These are phyloP conservation scores for Lottia gigantea DNA, from an alignment of 2,888 invertebrate genomes.

Conservation along the genomic window DNA sequence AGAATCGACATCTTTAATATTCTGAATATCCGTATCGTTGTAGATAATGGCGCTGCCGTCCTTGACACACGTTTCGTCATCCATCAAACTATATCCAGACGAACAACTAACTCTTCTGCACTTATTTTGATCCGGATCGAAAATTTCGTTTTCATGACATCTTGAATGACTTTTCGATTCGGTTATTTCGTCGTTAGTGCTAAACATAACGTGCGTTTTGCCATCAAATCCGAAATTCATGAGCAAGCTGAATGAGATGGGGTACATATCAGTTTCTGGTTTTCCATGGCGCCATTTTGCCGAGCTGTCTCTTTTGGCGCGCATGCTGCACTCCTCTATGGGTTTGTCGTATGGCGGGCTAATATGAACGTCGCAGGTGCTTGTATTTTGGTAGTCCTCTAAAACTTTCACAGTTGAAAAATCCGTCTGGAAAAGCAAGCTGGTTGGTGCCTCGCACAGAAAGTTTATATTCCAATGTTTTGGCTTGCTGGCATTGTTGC, in stretches of 20 bases:
- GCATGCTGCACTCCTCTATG: neutral
- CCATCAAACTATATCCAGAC: conserved; percentile 4
- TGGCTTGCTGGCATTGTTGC: conserved; percentile 36
- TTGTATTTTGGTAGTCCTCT: neutral
- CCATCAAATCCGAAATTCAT: conserved; percentile 63
- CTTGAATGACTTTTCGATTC: conserved; percentile 16
- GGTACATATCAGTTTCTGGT: conserved; percentile 21
- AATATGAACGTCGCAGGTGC: conserved; percentile 24
- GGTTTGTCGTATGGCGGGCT: conserved; percentile 17
- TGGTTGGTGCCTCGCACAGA: conserved; percentile 36
- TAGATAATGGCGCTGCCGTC: neutral
- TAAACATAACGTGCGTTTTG: conserved; percentile 55
- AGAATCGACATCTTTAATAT: neutral
- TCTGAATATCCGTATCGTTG: neutral
- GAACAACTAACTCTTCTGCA: conserved; percentile 14
- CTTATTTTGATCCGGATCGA: conserved; percentile 34
- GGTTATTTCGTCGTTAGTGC: conserved; percentile 26
- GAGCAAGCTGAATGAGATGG: conserved; percentile 52
- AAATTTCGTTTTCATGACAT: conserved; percentile 41
- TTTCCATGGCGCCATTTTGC: neutral
- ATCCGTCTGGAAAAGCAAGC: conserved; percentile 21
- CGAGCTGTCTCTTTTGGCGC: neutral
- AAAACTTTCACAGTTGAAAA: conserved; percentile 13
- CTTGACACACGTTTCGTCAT: conserved; percentile 10
- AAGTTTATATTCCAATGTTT: conserved; percentile 44